Percentiles rank a stretch among this genome's conserved stretches.
phyloP scores from a whole-genome alignment of 2,113 vertebrate genomes.

The Alouatta palliata region DNA sequence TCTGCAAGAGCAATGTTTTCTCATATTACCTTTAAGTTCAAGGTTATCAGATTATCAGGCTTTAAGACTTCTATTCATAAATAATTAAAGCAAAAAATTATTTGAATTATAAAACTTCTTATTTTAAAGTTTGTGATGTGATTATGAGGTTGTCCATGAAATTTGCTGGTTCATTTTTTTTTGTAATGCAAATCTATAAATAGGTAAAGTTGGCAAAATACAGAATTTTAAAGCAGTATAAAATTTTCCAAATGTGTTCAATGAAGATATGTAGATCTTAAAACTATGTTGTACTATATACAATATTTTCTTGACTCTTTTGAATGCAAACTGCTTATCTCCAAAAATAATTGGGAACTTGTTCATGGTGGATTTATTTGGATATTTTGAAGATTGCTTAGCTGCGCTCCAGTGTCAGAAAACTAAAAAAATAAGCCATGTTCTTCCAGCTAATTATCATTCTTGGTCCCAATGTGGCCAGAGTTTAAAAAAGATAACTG shows the following conservation, averaged over 20 bases:
- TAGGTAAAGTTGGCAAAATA: background rate
- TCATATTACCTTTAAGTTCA: constrained; percentile 1
- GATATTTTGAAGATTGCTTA: background rate
- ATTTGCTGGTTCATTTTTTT: background rate
- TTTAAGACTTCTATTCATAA: background rate
- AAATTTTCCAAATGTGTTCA: background rate
- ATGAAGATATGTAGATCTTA: background rate
- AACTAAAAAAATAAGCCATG: background rate
- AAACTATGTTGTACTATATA: background rate
- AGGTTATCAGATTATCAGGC: background rate
- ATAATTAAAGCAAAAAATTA: background rate
- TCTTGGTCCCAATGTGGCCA: background rate
- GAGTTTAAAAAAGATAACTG: background rate
- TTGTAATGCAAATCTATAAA: background rate
- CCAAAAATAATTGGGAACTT: background rate
- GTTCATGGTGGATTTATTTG: background rate
- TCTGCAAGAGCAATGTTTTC: constrained; percentile 44
- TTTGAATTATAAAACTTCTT: background rate
- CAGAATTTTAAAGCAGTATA: background rate
- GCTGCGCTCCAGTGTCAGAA: background rate
- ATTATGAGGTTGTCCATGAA: background rate
- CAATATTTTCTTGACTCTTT: background rate
- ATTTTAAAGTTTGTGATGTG: background rate
- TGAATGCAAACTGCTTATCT: background rate
- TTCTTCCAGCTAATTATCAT: background rate